Evolutionary conservation across 2,797 vertebrate species (phyloP).

Genomic region (Phataginus tricuspis): DNA sequence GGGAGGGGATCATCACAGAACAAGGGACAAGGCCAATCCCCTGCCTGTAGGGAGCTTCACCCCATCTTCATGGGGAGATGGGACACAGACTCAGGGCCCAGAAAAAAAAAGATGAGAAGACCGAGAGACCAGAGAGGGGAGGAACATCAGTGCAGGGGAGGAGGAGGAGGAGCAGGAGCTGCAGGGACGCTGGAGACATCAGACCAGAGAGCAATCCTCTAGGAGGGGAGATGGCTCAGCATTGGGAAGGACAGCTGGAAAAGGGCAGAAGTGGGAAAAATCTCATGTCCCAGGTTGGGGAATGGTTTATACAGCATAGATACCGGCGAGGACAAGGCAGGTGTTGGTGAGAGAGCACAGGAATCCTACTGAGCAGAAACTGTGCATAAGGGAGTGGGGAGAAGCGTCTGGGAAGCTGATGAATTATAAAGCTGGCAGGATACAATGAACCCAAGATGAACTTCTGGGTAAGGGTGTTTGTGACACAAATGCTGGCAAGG

Average conservation of each 20-base stretch:
- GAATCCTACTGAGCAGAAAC: not conserved
- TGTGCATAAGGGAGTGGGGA: not conserved
- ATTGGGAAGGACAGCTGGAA: not conserved
- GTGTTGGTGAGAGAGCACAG: not conserved
- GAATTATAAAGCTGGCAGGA: not conserved
- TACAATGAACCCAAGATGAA: not conserved
- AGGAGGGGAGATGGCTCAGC: not conserved
- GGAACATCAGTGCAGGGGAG: too few relatives aligned
- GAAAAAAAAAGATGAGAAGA: not conserved
- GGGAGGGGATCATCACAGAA: not conserved
- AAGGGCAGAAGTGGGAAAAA: not conserved
- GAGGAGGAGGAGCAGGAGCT: not conserved
- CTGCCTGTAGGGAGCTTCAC: not conserved
- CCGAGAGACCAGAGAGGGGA: not conserved
- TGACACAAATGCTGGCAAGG: not conserved
- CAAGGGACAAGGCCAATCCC: not conserved
- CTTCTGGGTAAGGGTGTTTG: slow-evolving; percentile 7
- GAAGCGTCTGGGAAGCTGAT: not conserved
- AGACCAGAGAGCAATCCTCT: not conserved
- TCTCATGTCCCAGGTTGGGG: not conserved
- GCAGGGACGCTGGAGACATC: not conserved
- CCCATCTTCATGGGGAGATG: not conserved
- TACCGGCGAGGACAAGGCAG: not conserved
- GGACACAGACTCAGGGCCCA: not conserved
- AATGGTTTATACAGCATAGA: not conserved